A percentile compares a stretch with the other conserved stretches of the same genome.
Conservation (phyloP, 2,888 invertebrate species). For the Diabrotica balteata region DNA sequence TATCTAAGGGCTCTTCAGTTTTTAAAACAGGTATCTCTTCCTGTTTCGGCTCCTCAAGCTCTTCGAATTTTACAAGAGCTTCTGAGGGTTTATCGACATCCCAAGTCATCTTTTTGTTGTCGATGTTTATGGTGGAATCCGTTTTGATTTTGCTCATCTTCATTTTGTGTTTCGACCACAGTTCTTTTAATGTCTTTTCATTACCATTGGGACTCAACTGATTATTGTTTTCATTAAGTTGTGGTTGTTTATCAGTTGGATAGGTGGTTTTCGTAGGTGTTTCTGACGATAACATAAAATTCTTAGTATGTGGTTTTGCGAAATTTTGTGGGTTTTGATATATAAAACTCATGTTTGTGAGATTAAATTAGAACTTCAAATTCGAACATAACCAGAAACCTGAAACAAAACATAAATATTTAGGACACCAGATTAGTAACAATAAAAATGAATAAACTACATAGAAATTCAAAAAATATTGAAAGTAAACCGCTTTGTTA, state of each 20-base stretch:
- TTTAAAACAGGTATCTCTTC: constrained; percentile 21
- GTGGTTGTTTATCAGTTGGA: constrained; percentile 31
- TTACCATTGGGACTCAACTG: constrained; percentile 43
- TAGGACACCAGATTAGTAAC: background rate
- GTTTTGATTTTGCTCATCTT: constrained; percentile 46
- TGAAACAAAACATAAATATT: constrained; percentile 31
- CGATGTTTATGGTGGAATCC: constrained; percentile 36
- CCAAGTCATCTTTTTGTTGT: constrained; percentile 45
- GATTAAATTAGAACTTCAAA: constrained; percentile 15
- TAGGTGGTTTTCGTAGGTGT: constrained; percentile 36
- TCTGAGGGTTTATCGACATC: constrained; percentile 35
- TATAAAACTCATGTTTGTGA: constrained; percentile 38
- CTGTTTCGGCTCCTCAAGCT: constrained; percentile 25
- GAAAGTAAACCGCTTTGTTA: too few relatives aligned
- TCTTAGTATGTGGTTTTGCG: constrained; percentile 43
- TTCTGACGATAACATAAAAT: constrained; percentile 39
- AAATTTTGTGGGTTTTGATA: constrained; percentile 45
- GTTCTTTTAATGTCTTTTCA: constrained; percentile 51
- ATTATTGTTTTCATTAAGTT: constrained; percentile 39
- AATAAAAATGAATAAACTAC: too few relatives aligned
- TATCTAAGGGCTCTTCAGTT: constrained; percentile 29
- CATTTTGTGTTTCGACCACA: constrained; percentile 55
- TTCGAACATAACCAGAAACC: constrained; percentile 29
- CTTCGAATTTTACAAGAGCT: constrained; percentile 22
- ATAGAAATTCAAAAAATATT: too few relatives aligned